These are phyloP conservation scores for Drosophila repleta DNA, from an alignment of 1,140 invertebrate genomes.

Conservation along the genomic window DNA sequence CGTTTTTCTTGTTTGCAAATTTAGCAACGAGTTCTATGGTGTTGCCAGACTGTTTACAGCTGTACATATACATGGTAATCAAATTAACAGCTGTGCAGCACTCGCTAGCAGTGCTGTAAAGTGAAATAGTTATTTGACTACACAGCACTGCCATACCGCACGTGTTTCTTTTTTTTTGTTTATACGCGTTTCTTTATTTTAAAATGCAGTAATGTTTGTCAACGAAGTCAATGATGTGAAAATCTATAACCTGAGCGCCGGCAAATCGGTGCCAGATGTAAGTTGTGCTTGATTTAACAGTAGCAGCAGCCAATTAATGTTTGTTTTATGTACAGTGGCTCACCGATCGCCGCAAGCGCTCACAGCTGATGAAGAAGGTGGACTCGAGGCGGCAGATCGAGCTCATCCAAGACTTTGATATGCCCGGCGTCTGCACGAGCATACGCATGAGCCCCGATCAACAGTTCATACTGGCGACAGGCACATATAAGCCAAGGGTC, in stretches of 20 bases:
- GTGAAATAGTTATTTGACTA: neutral
- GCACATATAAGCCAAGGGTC: slow-evolving; percentile 98
- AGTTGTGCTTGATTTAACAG: slow-evolving; percentile 78
- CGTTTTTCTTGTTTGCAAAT: slow-evolving; percentile 53
- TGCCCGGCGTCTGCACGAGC: slow-evolving; percentile 96
- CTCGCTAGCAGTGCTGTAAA: slow-evolving; percentile 17
- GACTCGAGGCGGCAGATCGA: slow-evolving; percentile 96
- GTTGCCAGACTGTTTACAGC: slow-evolving; percentile 25
- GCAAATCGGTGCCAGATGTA: slow-evolving; percentile 98
- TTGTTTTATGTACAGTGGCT: slow-evolving; percentile 90
- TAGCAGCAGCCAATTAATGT: slow-evolving; percentile 45
- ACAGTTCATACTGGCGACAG: slow-evolving; percentile 95
- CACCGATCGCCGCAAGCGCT: slow-evolving; percentile 93
- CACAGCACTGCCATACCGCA: slow-evolving; percentile 34
- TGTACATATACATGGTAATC: slow-evolving; percentile 1
- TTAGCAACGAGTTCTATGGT: slow-evolving; percentile 28
- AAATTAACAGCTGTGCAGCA: slow-evolving; percentile 36
- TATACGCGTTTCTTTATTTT: slow-evolving; percentile 43
- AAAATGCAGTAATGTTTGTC: slow-evolving; percentile 87
- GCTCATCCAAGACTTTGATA: slow-evolving; percentile 99
- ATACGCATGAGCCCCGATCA: slow-evolving; percentile 95
- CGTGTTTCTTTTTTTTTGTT: slow-evolving; percentile 62
- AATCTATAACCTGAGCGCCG: slow-evolving; percentile 98
- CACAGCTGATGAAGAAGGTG: slow-evolving; percentile 94
- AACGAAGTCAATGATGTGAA: slow-evolving; percentile 97